phyloP scores from a whole-genome alignment of 2,113 vertebrate species.

The Bothrops jararaca region DNA sequence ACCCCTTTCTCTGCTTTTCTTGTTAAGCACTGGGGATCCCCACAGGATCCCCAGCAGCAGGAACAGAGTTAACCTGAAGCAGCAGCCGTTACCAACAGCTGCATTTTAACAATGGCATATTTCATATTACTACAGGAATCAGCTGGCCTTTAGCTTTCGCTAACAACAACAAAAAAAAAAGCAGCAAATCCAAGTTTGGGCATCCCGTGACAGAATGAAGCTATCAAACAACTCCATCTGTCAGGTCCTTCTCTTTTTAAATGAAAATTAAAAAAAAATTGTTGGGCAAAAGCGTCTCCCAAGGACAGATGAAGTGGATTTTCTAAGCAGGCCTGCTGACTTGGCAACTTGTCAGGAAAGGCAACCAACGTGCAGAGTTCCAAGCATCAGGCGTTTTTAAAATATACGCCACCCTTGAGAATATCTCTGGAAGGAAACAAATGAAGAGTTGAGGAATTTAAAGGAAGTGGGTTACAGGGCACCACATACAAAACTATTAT shows the following conservation, averaged over 20 bases:
- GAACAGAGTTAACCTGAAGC: neutral
- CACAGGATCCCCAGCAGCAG: neutral
- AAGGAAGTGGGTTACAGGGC: neutral
- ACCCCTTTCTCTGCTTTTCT: neutral
- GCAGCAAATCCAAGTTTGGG: neutral
- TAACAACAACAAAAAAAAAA: accelerated
- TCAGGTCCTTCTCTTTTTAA: constrained; percentile 51
- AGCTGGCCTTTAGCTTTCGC: constrained; percentile 34
- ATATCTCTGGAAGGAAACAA: neutral
- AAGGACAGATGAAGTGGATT: constrained; percentile 68
- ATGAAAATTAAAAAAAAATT: too few species aligned
- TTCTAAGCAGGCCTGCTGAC: constrained; percentile 62
- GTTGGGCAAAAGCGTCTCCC: constrained; percentile 59
- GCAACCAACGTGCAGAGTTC: constrained; percentile 51
- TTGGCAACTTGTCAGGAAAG: constrained; percentile 63
- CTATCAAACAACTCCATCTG: constrained; percentile 15
- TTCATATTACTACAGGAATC: constrained; percentile 28
- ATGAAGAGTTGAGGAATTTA: neutral
- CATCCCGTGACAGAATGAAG: constrained; percentile 5
- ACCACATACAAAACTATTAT: neutral
- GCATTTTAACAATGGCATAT: constrained; percentile 39
- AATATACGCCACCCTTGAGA: constrained; percentile 52
- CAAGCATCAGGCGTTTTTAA: constrained; percentile 54
- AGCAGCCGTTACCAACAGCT: constrained; percentile 23
- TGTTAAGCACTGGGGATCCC: neutral